These are phyloP conservation scores for Melanotaenia trifasciata DNA, from an alignment of 2,797 vertebrate genomes.

Conservation along the genomic window DNA sequence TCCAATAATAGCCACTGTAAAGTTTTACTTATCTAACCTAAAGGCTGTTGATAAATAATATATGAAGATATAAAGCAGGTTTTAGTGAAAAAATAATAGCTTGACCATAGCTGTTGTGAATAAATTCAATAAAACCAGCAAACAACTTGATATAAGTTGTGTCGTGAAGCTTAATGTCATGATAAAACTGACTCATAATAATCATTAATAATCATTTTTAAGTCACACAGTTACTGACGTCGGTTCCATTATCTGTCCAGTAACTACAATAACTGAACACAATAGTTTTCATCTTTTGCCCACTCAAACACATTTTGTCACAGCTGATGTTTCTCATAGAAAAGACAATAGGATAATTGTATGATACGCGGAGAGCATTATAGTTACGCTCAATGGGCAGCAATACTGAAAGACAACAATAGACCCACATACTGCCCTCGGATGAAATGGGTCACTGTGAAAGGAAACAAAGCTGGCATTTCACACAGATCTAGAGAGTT, in stretches of 20 bases:
- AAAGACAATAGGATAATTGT: slow-evolving; percentile 61
- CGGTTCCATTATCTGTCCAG: background rate
- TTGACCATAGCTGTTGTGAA: background rate
- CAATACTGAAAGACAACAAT: slow-evolving; percentile 75
- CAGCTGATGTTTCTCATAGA: slow-evolving; percentile 40
- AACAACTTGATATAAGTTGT: background rate
- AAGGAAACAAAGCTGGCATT: slow-evolving; percentile 70
- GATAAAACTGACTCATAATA: slow-evolving; percentile 26
- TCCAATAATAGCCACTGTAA: too few species aligned
- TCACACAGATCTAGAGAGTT: slow-evolving; percentile 80
- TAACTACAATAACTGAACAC: slow-evolving; percentile 16
- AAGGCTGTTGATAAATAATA: background rate
- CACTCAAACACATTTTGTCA: slow-evolving; percentile 33
- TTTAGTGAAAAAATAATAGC: background rate
- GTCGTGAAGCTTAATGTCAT: slow-evolving; percentile 8
- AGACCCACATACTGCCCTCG: slow-evolving; percentile 69
- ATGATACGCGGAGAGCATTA: slow-evolving; percentile 41
- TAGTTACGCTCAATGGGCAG: slow-evolving; percentile 56
- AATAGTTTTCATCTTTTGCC: slow-evolving; percentile 42
- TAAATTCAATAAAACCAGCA: background rate
- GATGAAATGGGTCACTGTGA: slow-evolving; percentile 76
- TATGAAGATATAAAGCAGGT: background rate
- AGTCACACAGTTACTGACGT: slow-evolving; percentile 31
- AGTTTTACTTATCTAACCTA: background rate
- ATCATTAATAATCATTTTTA: background rate